A percentile compares a stretch with the other conserved stretches of the same genome.
These are phyloP conservation scores for Zelleria hepariella DNA, from an alignment of 2,888 invertebrate genomes.

Conservation along the genomic window DNA sequence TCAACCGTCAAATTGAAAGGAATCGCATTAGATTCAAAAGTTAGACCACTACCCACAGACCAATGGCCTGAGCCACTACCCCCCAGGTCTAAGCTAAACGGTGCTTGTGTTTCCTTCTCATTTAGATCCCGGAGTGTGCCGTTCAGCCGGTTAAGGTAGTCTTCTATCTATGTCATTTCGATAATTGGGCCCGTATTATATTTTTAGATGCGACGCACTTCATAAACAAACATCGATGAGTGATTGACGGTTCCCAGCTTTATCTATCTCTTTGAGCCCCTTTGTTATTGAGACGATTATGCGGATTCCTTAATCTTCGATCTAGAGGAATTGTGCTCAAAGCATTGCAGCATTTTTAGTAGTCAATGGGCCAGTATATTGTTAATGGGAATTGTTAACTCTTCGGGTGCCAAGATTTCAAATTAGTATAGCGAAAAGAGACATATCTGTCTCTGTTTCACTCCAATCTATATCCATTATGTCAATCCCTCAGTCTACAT, in stretches of 20 bases:
- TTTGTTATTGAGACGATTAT: neutral
- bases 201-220: constrained; percentile 41
- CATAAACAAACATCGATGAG: constrained; percentile 53
- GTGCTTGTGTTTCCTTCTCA: neutral
- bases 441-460: too few species aligned
- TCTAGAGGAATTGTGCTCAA: too few species aligned
- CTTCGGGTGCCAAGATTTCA: too few species aligned
- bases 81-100: neutral
- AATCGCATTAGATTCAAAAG: too few species aligned
- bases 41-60: too few species aligned
- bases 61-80: neutral
- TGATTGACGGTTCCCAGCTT: constrained; percentile 54
- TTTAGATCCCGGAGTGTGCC: constrained; percentile 38
- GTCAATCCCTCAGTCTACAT: too few species aligned
- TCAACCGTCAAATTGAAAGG: too few species aligned
- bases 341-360: too few species aligned
- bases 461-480: too few species aligned
- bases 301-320: neutral
- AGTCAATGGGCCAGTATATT: too few species aligned
- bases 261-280: neutral
- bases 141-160: constrained; percentile 40
- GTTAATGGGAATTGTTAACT: too few species aligned
- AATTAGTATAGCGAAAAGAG: too few species aligned
- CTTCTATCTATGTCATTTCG: constrained; percentile 63
- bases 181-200: constrained; percentile 55